Conservation (phyloP, 2,888 invertebrate genomes). For the Siphlonurus alternatus region DNA sequence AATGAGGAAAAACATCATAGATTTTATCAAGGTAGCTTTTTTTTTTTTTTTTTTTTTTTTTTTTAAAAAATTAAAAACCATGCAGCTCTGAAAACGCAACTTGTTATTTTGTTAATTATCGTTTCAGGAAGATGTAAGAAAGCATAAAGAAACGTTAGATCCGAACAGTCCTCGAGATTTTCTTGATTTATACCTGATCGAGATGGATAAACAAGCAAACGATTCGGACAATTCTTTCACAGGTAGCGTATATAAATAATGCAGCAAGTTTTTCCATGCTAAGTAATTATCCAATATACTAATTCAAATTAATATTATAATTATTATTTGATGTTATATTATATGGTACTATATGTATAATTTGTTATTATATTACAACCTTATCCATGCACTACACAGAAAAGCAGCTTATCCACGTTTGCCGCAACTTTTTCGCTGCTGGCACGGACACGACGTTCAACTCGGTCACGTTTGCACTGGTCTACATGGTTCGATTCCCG, state of each 20-base stretch:
- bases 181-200: conserved; percentile 13
- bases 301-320: no score
- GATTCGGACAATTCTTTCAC: no score
- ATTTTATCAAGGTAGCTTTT: conserved; percentile 10
- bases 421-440: conserved; percentile 14
- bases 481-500: conserved; percentile 17
- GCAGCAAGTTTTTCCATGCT: no score
- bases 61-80: not conserved
- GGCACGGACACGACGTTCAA: conserved; percentile 15
- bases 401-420: conserved; percentile 12
- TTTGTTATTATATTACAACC: no score
- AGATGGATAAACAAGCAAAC: conserved; percentile 8
- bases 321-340: no score
- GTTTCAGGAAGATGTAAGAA: conserved; percentile 12
- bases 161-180: conserved; percentile 13
- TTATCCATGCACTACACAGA: no score
- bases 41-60: not conserved
- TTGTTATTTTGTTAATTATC: not conserved
- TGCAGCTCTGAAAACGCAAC: not conserved
- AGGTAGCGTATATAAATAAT: no score
- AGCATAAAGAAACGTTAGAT: conserved; percentile 11
- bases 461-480: conserved; percentile 13
- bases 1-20: conserved; percentile 4
- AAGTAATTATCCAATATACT: no score
- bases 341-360: no score